phyloP scores from a whole-genome alignment of 2,888 invertebrate species.

The Erebia ligea region DNA sequence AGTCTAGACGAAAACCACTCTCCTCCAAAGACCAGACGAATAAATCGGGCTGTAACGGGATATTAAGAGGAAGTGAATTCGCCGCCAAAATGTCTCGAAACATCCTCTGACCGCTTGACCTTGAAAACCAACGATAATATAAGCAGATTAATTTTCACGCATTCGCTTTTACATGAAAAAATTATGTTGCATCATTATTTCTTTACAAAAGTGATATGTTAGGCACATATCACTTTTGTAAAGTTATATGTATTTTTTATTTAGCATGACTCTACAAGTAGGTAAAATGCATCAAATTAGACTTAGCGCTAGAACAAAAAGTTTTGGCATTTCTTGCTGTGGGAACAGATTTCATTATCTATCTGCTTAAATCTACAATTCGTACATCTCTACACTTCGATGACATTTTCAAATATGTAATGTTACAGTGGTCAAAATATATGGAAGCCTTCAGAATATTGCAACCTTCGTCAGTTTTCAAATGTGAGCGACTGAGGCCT shows the following conservation, averaged over 20 bases:
- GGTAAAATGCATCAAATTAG: neutral
- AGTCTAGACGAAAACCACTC: slow-evolving; percentile 34
- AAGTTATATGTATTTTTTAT: too few relatives aligned
- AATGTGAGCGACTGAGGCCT: too few relatives aligned
- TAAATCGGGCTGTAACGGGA: slow-evolving; percentile 25
- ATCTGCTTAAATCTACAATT: too few relatives aligned
- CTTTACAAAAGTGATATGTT: neutral
- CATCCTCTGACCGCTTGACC: neutral
- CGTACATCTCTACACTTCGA: too few relatives aligned
- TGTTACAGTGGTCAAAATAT: too few relatives aligned
- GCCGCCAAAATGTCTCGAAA: slow-evolving; percentile 9
- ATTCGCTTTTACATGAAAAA: neutral
- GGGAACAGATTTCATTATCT: too few relatives aligned
- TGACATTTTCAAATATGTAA: too few relatives aligned
- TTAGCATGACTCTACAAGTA: neutral
- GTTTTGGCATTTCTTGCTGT: too few relatives aligned
- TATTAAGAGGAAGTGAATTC: neutral
- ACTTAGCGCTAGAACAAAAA: too few relatives aligned
- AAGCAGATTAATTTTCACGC: neutral
- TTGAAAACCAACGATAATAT: neutral
- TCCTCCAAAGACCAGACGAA: slow-evolving; percentile 22
- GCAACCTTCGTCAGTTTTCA: too few relatives aligned
- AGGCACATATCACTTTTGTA: too few relatives aligned
- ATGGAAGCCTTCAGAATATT: too few relatives aligned
- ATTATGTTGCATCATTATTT: neutral